A percentile compares a stretch with the other conserved stretches of the same genome.
Conservation (phyloP, 2,113 vertebrate species). For the Oceanites oceanicus region DNA sequence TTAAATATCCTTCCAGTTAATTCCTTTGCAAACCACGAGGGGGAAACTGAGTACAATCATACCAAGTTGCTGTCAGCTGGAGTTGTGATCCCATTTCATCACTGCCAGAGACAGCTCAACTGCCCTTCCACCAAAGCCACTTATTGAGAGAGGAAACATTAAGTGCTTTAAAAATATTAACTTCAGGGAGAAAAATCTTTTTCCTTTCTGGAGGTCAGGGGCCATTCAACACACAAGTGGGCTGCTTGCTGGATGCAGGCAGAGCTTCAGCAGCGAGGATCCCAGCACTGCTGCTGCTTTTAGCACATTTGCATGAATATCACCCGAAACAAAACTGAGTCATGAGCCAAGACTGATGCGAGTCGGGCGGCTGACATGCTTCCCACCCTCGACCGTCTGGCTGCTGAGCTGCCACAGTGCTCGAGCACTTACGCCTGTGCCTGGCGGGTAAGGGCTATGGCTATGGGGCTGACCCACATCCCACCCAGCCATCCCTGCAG, state of each 20-base stretch:
- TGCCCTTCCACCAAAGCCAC: not conserved
- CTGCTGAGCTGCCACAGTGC: not conserved
- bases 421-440: not conserved
- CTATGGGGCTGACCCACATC: not conserved
- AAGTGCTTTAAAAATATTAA: not conserved
- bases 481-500: not conserved
- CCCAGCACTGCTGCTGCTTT: not conserved
- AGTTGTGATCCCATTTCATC: not conserved
- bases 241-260: not conserved
- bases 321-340: not conserved
- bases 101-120: not conserved
- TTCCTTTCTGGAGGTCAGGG: not conserved
- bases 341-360: not conserved
- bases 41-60: constrained; percentile 7
- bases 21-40: constrained; percentile 43
- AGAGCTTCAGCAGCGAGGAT: not conserved
- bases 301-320: not conserved
- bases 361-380: not conserved
- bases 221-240: accelerated
- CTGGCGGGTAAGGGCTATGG: accelerated
- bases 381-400: not conserved
- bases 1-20: constrained; percentile 22
- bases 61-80: not conserved
- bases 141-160: not conserved
- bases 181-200: not conserved